phyloP scores from a whole-genome alignment of 2,113 vertebrate species.

The Chlamydotis undulata region DNA sequence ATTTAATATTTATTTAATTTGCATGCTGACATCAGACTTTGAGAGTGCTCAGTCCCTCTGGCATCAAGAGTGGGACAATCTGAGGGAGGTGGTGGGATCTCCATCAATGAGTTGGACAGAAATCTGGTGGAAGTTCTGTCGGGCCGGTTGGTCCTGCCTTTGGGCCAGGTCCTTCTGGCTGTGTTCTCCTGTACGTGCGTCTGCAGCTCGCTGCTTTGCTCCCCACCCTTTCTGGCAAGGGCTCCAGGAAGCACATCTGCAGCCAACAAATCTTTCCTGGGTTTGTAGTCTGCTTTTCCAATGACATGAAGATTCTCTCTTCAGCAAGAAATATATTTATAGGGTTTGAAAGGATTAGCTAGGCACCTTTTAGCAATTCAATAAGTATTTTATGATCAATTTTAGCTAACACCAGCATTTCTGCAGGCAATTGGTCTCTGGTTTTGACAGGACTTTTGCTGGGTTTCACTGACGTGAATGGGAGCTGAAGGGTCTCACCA shows the following conservation, averaged over 20 bases:
- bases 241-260: not conserved
- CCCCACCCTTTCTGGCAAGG: not conserved
- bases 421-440: not conserved
- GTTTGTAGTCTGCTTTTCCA: not conserved
- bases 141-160: not conserved
- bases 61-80: fast-evolving
- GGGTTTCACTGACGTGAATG: not conserved
- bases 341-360: not conserved
- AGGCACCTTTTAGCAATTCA: not conserved
- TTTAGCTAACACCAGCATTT: not conserved
- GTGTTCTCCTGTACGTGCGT: fast-evolving
- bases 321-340: not conserved
- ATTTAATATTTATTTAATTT: not conserved
- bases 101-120: not conserved
- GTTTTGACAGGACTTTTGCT: not conserved
- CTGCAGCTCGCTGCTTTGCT: not conserved
- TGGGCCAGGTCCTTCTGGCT: fast-evolving
- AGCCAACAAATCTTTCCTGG: not conserved
- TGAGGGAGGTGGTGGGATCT: not conserved
- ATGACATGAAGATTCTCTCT: not conserved
- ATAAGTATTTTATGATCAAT: not conserved
- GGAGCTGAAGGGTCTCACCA: not conserved
- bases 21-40: not conserved
- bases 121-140: not conserved
- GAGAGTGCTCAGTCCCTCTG: not conserved